phyloP scores from a whole-genome alignment of 2,888 invertebrate species.

The Melanchra persicariae region DNA sequence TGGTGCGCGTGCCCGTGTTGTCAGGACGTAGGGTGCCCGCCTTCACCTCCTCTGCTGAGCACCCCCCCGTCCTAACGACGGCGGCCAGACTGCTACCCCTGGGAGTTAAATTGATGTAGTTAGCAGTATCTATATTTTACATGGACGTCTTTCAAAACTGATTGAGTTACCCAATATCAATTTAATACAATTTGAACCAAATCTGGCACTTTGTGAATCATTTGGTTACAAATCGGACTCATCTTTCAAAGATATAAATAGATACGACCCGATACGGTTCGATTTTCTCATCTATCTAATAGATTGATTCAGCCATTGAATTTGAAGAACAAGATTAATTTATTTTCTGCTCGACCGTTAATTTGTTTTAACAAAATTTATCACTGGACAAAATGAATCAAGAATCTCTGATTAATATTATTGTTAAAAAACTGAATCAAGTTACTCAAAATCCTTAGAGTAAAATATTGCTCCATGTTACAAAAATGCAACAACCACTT shows the following conservation, averaged over 20 bases:
- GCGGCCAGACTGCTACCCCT: no score
- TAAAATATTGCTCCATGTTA: not conserved
- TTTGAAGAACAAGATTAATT: constrained; percentile 22
- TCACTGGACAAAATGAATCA: not conserved
- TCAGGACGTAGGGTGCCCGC: no score
- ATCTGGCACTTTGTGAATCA: not conserved
- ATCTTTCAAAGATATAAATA: not conserved
- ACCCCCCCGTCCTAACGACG: no score
- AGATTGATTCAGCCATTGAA: constrained; percentile 1
- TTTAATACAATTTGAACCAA: not conserved
- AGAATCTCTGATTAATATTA: not conserved
- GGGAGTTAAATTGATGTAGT: no score
- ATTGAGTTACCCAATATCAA: not conserved
- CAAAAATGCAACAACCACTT: not conserved
- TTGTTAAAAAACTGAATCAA: not conserved
- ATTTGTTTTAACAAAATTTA: not conserved
- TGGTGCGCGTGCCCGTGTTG: no score
- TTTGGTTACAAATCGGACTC: not conserved
- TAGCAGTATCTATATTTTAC: no score
- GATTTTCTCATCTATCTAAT: constrained; percentile 17
- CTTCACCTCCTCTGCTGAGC: no score
- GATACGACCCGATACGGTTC: not conserved
- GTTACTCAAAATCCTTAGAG: no score
- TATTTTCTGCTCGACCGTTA: not conserved
- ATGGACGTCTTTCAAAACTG: no score